These are phyloP conservation scores for honey bee (Apis mellifera) DNA, from an alignment of 1,140 invertebrate genomes.

Conservation along the genomic window DNA sequence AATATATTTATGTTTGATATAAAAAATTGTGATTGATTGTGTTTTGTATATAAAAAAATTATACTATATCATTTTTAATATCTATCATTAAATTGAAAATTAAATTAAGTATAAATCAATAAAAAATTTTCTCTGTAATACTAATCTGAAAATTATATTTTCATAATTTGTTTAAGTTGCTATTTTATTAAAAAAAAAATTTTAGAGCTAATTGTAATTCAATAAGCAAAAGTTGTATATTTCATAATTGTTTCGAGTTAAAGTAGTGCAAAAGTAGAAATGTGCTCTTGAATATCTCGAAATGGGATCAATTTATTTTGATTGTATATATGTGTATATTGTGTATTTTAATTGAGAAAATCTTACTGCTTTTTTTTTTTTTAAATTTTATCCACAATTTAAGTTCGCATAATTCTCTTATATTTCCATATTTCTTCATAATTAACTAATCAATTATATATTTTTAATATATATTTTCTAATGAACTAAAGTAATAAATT, in stretches of 20 bases:
- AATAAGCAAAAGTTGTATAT: not conserved
- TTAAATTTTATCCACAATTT: not conserved
- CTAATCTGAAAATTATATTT: too few species aligned
- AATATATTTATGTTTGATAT: too few species aligned
- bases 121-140: too few species aligned
- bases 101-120: too few species aligned
- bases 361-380: not conserved
- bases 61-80: too few species aligned
- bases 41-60: too few species aligned
- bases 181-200: not conserved
- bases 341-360: not conserved
- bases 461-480: not conserved
- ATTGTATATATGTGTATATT: not conserved
- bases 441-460: not conserved
- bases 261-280: not conserved
- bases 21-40: too few species aligned
- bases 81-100: too few species aligned
- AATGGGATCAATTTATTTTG: slow-evolving; percentile 8
- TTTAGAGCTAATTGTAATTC: not conserved
- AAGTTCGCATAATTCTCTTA: not conserved
- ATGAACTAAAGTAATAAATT: too few species aligned
- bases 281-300: not conserved
- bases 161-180: too few species aligned
- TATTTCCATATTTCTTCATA: not conserved
- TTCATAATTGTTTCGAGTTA: not conserved